Evolutionary conservation across 2,888 invertebrate genomes (phyloP).

Genomic region (Caenorhabditis japonica): DNA sequence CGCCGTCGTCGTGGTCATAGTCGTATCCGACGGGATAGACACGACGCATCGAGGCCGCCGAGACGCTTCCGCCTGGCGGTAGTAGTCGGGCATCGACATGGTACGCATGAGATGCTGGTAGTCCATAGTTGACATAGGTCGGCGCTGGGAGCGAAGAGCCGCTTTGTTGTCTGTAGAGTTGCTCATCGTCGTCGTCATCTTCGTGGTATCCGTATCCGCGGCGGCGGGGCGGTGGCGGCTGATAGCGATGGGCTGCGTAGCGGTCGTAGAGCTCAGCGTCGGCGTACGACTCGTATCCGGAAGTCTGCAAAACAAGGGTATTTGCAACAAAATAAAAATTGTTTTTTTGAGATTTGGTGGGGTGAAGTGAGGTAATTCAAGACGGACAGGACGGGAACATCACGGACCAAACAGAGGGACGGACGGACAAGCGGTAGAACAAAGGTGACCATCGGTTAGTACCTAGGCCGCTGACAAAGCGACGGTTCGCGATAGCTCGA

Average conservation of each 20-base stretch:
- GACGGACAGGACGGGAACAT: slow-evolving; percentile 4
- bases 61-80: slow-evolving; percentile 40
- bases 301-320: slow-evolving; percentile 35
- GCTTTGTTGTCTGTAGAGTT: slow-evolving; percentile 38
- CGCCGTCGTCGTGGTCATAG: no score
- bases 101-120: slow-evolving; percentile 54
- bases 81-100: slow-evolving; percentile 47
- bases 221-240: slow-evolving; percentile 19
- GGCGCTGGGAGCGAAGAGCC: slow-evolving; percentile 40
- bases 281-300: slow-evolving; percentile 48
- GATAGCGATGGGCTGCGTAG: slow-evolving; percentile 63
- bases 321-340: neutral
- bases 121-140: slow-evolving; percentile 57
- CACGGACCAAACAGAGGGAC: no score
- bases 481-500: slow-evolving; percentile 46
- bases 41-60: slow-evolving; percentile 47
- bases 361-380: slow-evolving; percentile 7
- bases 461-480: slow-evolving; percentile 35
- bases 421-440: slow-evolving; percentile 10
- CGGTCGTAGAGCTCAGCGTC: slow-evolving; percentile 61
- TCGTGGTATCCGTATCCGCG: slow-evolving; percentile 21
- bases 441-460: slow-evolving; percentile 27
- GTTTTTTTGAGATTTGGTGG: neutral
- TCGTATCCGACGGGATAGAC: slow-evolving; percentile 27
- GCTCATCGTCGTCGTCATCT: slow-evolving; percentile 33